Evolutionary conservation across 2,797 vertebrate species (phyloP), one percentile per base, ranked within the genome.

Genomic region (Xerus rutilus): DNA sequence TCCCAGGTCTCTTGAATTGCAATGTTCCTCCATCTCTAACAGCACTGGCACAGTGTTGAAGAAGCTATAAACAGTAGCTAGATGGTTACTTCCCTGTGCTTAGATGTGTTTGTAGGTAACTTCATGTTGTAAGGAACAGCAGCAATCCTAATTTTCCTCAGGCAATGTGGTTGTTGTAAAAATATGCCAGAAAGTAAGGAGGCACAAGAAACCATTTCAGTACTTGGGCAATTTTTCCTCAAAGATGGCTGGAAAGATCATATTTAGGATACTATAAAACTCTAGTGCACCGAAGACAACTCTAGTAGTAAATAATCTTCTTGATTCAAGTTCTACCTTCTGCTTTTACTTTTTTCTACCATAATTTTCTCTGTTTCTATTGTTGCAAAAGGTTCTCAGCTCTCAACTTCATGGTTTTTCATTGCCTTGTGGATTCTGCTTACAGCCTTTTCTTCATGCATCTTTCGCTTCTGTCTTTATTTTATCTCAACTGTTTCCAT

Each of bases 231-330:
- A 74, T 88, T 77, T 14, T 23, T 67, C 73, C 78, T 85, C 54
- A 49, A 47, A 57, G 59, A 91, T 91, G 39, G n/a, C 45, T 69
- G 7, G 81, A 90, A 81, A 81, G 39, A 73, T 90, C 30, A 28
- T 47, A 85, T 76, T 95, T 62, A 87, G 76, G 74, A 77, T 54
- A 52, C 23, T 84, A 47, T 79, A 83, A 52, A 69, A 47, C 30
- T 65, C 30, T 59, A 54, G 47, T 62, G 35, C n/a, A 74, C 69
- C 10, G 25, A 49, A 87, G 79, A 25, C 21, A 90, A 0, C 43
- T 87, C 30, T 47, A 95, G 57, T 72, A 74, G 67, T 72, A 82
- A 91, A 69, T 94, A 85, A 82, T 77, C 95, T 45, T 92, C 52
- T 92, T 76, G 73, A 90, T 87, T 84, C 52, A 86, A 54, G 23